These are phyloP conservation scores for Atethmia centrago DNA, from an alignment of 2,888 invertebrate genomes.

Conservation along the genomic window DNA sequence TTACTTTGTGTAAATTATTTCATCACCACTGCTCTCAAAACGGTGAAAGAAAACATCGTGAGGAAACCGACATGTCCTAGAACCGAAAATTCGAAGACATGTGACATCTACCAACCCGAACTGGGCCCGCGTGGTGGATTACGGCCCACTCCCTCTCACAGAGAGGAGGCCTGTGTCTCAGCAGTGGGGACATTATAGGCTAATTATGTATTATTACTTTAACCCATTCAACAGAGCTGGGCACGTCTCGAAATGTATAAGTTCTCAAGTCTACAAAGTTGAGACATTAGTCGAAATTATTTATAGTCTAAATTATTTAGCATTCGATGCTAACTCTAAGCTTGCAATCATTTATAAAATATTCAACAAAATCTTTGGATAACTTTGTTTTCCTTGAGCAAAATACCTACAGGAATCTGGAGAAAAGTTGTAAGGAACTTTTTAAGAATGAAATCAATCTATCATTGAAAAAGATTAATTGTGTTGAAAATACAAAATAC, in stretches of 20 bases:
- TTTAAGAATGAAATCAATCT: not conserved
- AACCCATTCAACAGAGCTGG: not conserved
- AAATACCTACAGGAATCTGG: not conserved
- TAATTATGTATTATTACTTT: too few relatives aligned
- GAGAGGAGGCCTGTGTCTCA: too few relatives aligned
- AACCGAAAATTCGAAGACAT: too few relatives aligned
- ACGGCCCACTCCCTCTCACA: too few relatives aligned
- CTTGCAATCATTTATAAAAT: conserved; percentile 23
- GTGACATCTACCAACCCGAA: too few relatives aligned
- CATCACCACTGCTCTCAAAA: too few relatives aligned
- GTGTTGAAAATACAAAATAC: not conserved
- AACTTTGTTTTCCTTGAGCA: conserved; percentile 11
- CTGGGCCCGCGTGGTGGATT: too few relatives aligned
- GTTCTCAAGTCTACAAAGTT: conserved; percentile 15
- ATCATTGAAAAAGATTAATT: not conserved
- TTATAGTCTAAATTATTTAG: conserved; percentile 36
- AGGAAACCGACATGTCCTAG: too few relatives aligned
- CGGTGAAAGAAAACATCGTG: too few relatives aligned
- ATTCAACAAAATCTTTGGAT: conserved; percentile 4
- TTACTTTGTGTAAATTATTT: too few relatives aligned
- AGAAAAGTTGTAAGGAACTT: not conserved
- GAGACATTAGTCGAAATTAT: conserved; percentile 27
- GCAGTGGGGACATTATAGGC: too few relatives aligned
- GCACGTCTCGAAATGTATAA: conserved; percentile 6
- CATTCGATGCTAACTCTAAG: conserved; percentile 13